A percentile compares a stretch with the other conserved stretches of the same genome.
Conservation (phyloP, 2,113 vertebrate species). For the Ophiodon elongatus region DNA sequence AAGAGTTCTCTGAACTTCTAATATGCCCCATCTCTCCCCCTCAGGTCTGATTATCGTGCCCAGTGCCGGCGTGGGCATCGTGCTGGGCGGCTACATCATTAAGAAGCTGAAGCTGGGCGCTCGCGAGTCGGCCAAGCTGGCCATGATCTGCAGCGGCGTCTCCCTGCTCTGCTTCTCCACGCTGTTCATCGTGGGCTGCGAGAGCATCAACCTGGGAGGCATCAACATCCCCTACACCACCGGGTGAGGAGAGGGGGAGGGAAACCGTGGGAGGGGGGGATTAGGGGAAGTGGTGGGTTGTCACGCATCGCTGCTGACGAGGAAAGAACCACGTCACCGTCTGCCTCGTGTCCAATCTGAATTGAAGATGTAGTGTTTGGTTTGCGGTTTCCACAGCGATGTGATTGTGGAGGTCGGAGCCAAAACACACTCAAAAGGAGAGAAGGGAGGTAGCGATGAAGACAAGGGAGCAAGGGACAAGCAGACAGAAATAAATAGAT, state of each 20-base stretch:
- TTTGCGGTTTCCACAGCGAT: neutral
- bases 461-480: neutral
- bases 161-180: constrained; percentile 97
- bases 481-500: constrained; percentile 4
- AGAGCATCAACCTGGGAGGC: constrained; percentile 97
- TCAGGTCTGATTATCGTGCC: constrained; percentile 96
- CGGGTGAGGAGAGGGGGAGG: constrained; percentile 84
- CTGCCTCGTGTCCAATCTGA: neutral
- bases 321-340: neutral
- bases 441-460: neutral
- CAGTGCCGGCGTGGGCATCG: constrained; percentile 96
- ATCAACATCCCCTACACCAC: constrained; percentile 99
- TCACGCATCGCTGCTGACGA: neutral
- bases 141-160: constrained; percentile 98
- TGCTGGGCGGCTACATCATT: constrained; percentile 97
- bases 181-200: constrained; percentile 98
- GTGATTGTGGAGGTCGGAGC: neutral
- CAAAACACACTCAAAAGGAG: neutral
- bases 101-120: constrained; percentile 97
- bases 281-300: neutral
- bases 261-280: neutral
- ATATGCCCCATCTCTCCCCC: neutral
- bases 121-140: constrained; percentile 96
- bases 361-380: neutral
- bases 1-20: neutral